Evolutionary conservation across 2,797 vertebrate genomes (phyloP).

Genomic region (Momotus momota): DNA sequence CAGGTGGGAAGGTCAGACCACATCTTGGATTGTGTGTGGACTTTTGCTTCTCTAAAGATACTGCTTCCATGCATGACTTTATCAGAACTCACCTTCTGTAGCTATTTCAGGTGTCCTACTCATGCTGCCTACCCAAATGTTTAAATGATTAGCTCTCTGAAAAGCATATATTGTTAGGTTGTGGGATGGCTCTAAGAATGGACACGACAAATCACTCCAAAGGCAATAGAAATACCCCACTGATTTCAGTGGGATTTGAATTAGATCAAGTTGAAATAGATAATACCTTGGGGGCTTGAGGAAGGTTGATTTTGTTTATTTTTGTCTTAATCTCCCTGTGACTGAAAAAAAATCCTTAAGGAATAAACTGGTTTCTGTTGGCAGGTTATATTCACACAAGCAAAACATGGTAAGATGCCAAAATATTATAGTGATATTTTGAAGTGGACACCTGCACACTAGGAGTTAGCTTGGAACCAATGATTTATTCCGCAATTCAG

Average conservation of each 20-base stretch:
- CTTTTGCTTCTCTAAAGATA: neutral
- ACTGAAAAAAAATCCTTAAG: neutral
- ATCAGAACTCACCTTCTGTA: neutral
- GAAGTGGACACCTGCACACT: constrained; percentile 18
- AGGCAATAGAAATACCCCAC: neutral
- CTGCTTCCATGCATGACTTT: neutral
- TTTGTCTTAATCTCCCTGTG: neutral
- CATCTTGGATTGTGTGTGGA: neutral
- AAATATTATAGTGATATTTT: neutral
- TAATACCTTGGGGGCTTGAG: neutral
- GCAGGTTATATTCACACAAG: neutral
- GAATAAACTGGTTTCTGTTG: neutral
- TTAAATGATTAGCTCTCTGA: neutral
- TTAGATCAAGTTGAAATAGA: neutral
- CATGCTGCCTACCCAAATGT: neutral
- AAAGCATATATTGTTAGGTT: neutral
- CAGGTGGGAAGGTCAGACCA: neutral
- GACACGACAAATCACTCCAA: neutral
- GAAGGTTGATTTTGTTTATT: neutral
- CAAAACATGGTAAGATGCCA: neutral
- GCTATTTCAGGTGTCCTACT: neutral
- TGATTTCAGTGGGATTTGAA: neutral
- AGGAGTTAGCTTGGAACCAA: neutral
- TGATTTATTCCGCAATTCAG: neutral
- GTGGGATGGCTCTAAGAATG: neutral